These are phyloP conservation scores for Silurus aristotelis DNA, from an alignment of 2,797 vertebrate genomes.

Conservation along the genomic window DNA sequence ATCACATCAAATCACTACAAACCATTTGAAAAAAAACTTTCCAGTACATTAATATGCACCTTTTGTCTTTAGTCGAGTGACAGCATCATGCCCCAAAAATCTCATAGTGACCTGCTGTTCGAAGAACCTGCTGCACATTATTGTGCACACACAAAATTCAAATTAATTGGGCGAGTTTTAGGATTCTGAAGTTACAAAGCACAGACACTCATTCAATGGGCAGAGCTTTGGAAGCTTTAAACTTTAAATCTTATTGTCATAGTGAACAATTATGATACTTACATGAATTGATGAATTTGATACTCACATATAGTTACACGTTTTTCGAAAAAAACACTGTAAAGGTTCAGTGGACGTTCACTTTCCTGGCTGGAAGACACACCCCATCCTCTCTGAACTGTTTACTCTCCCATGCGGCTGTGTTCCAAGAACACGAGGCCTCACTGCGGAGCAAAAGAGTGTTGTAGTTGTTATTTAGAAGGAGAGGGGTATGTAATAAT, in stretches of 20 bases:
- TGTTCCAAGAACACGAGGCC: conserved; percentile 74
- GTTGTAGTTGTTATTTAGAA: conserved; percentile 61
- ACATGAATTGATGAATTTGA: not conserved
- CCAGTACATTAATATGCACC: not conserved
- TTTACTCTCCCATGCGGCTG: conserved; percentile 80
- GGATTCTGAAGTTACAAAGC: not conserved
- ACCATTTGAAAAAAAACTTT: not conserved
- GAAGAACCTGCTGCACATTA: not conserved
- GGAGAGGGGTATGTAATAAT: conserved; percentile 43
- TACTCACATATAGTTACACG: not conserved
- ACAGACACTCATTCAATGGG: not conserved
- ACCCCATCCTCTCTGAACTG: conserved; percentile 67
- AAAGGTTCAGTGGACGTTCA: not conserved
- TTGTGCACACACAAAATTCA: not conserved
- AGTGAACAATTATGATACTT: not conserved
- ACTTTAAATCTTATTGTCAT: not conserved
- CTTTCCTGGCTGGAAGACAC: conserved; percentile 53
- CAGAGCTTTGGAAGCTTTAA: not conserved
- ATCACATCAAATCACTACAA: not conserved
- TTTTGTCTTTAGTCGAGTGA: not conserved
- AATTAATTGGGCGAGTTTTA: not conserved
- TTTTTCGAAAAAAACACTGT: not conserved
- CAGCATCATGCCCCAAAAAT: not conserved
- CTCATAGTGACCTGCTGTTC: not conserved
- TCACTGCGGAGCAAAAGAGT: conserved; percentile 79